Base-by-base conservation (phyloP, 1,140 invertebrate species). In the Aradophagus sp. region DNA sequence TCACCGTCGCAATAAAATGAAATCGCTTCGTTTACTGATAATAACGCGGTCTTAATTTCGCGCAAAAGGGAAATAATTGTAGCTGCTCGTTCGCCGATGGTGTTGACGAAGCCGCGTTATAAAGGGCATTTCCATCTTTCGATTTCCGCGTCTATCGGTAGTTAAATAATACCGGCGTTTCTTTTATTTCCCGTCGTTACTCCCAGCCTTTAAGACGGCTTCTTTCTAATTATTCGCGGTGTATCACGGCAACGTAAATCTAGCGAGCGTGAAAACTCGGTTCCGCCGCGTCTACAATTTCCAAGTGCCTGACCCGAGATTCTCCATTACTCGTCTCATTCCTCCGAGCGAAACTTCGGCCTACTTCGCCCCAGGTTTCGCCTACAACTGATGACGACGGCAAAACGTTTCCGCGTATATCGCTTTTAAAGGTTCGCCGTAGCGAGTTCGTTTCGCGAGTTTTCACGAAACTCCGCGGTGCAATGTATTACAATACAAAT, bases 171-270 rank as follows among this genome's bases (percentile, higher is more conserved):
- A n/a, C n/a, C n/a, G n/a, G n/a, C n/a, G n/a, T n/a, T n/a, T n/a
- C n/a, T n/a, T n/a, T n/a, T n/a, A n/a, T n/a, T n/a, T n/a, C n/a
- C n/a, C n/a, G n/a, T n/a, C n/a, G n/a, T n/a, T n/a, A n/a, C n/a
- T n/a, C n/a, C n/a, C n/a, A 2, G 27, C 20, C 41, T 63, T 53
- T 29, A 45, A 35, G 48, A 38, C 38, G 68, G 75, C 74, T 66
- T 62, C 48, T 34, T 77, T 76, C 73, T 83, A 82, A 81, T 80
- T 82, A 82, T 80, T 76, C 70, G 39, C 29, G 20, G 20, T 63
- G 29, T 68, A 67, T 67, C 53, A 56, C 32, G 15, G 42, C 32
- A 36, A 26, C 59, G 48, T 70, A 73, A 75, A 65, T 56, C 58
- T 70, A 48, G 61, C 50, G 29, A 63, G 48, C 53, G 61, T 42